phyloP scores from a whole-genome alignment of 2,113 vertebrate species.

The Deroptyus accipitrinus region DNA sequence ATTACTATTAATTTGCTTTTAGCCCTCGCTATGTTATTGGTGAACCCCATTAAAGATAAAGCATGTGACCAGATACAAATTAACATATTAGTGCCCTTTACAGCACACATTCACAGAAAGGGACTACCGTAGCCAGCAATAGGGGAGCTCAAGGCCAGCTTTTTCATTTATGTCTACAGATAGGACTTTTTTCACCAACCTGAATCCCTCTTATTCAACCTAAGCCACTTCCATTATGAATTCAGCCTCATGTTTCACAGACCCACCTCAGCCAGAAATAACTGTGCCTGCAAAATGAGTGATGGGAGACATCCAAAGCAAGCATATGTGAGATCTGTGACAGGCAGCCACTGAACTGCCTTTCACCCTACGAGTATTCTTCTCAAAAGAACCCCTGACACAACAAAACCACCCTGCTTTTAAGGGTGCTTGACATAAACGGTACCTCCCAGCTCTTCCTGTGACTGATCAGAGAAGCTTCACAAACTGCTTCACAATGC shows the following conservation, averaged over 20 bases:
- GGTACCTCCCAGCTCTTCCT: neutral
- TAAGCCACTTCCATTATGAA: neutral
- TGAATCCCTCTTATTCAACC: neutral
- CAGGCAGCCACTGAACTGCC: neutral
- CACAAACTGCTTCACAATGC: neutral
- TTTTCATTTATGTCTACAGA: neutral
- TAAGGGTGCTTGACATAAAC: neutral
- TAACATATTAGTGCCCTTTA: neutral
- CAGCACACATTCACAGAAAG: neutral
- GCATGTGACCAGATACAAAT: neutral
- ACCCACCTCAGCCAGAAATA: neutral
- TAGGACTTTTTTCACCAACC: neutral
- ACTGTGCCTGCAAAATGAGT: neutral
- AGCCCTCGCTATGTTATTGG: neutral
- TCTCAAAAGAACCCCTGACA: accelerated
- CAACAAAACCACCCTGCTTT: neutral
- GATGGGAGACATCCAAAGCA: neutral
- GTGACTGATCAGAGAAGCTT: neutral
- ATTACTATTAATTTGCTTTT: neutral
- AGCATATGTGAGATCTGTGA: accelerated
- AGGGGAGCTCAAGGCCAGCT: neutral
- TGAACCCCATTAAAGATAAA: neutral
- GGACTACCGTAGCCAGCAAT: neutral
- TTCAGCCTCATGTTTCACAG: neutral
- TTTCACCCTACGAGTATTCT: neutral